These are phyloP conservation scores for Orthosia incerta DNA, from an alignment of 2,888 invertebrate species.

Conservation along the genomic window DNA sequence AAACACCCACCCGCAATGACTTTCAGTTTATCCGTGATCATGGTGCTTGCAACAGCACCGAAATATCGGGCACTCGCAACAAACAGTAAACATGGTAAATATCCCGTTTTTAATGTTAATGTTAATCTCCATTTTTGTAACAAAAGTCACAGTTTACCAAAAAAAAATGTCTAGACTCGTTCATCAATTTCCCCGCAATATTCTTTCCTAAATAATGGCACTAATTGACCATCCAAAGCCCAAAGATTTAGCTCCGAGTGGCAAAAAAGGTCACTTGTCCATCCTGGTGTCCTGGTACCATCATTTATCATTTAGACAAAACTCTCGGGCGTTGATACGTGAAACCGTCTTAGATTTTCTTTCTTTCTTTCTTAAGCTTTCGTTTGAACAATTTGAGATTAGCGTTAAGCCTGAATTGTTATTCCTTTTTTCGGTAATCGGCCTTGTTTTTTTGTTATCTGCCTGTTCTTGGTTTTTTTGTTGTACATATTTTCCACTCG, in stretches of 20 bases:
- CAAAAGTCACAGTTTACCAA: not conserved
- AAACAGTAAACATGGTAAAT: too few relatives aligned
- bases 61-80: too few relatives aligned
- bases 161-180: not conserved
- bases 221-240: conserved; percentile 45
- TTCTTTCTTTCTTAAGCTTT: conserved; percentile 41
- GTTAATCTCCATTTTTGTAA: not conserved
- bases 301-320: conserved; percentile 66
- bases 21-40: too few relatives aligned
- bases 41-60: too few relatives aligned
- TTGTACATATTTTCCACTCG: not conserved
- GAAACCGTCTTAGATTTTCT: conserved; percentile 57
- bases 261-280: conserved; percentile 48
- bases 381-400: conserved; percentile 52
- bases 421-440: conserved; percentile 8
- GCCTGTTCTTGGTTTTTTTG: not conserved
- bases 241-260: conserved; percentile 44
- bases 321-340: conserved; percentile 59
- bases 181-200: conserved; percentile 17
- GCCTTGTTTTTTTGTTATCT: not conserved
- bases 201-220: conserved; percentile 11
- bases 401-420: conserved; percentile 56
- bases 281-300: conserved; percentile 1
- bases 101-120: too few relatives aligned
- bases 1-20: too few relatives aligned